A percentile compares a stretch with the other conserved stretches of the same genome.
phyloP scores from a whole-genome alignment of 2,888 invertebrate species.

The Phytoseiulus persimilis region DNA sequence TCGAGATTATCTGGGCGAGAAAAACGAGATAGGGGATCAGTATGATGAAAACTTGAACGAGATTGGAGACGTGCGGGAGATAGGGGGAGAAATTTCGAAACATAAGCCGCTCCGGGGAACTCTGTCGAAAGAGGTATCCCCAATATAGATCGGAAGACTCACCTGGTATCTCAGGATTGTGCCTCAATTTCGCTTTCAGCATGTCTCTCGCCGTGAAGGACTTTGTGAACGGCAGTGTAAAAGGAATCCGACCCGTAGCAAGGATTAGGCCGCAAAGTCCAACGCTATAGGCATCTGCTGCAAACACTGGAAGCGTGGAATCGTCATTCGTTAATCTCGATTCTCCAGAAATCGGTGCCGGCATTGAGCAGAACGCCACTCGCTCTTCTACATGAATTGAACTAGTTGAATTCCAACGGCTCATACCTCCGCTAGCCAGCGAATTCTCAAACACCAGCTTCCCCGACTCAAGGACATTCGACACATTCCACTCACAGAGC shows the following conservation, averaged over 20 bases:
- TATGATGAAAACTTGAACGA: neutral
- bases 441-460: neutral
- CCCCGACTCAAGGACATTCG: neutral
- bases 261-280: conserved; percentile 22
- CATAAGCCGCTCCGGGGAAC: too few relatives aligned
- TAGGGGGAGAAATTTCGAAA: neutral
- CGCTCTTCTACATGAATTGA: neutral
- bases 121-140: neutral
- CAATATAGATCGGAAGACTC: neutral
- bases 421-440: too few relatives aligned
- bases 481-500: neutral
- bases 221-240: neutral
- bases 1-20: conserved; percentile 14
- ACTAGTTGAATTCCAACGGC: too few relatives aligned
- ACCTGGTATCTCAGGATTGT: conserved; percentile 28
- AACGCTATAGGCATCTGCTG: conserved; percentile 33
- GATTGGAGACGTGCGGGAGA: neutral
- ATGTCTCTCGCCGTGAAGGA: neutral
- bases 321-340: neutral
- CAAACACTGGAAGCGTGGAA: neutral
- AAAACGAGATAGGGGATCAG: neutral
- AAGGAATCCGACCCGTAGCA: conserved; percentile 11
- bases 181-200: neutral
- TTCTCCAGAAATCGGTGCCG: neutral
- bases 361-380: neutral